Base-by-base conservation (phyloP, 2,888 invertebrate species). In the Ectobius pallidus region DNA sequence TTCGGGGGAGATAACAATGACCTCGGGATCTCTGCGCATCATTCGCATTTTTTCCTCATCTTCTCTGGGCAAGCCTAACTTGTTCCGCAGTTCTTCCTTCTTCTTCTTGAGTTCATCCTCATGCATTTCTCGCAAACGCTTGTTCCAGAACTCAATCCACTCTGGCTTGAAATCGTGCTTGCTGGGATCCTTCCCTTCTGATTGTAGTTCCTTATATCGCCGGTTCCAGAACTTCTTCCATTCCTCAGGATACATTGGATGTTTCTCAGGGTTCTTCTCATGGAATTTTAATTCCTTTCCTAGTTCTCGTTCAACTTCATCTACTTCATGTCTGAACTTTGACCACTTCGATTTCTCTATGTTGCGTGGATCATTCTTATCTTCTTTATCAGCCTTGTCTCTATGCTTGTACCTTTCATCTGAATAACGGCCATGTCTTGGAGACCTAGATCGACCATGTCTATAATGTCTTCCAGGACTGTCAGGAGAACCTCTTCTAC, bases 161-260 rank as follows among this genome's bases (percentile, higher is more conserved):
- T 95, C 95, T 0, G 94, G 92, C 78, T 94, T 94, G 81, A 93
- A 95, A 80, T 95, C 94, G 80, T 94, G 90, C 76, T 90, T 91
- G 39, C 90, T 86, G 0, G 93, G 91, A 81, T 95, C 93, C 81
- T 90, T 89, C 65, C 90, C 90, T 81, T 89, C 89, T 79, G 86
- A 83, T 80, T 92, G 92, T 69, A 94, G 83, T 82, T 94, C 93
- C 80, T 92, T 92, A 81, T 92, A 93, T 1, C 94, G 88, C 11
- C 88, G 86, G 81, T 94, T 94, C 95, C 95, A 95, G 81, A 94
- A 95, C 80, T 90, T 91, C 80, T 94, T 94, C 95, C 95, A 95
- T 80, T 95, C 95, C 62, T 93, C 93, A 0, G 93, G 92, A 81
- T 95, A 95, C 2, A 91, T 87, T 0, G 95, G 95, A 83, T 95